Evolutionary conservation across 2,888 invertebrate species (phyloP), one percentile per base, ranked within the genome.

Genomic region (Margaritifera margaritifera): DNA sequence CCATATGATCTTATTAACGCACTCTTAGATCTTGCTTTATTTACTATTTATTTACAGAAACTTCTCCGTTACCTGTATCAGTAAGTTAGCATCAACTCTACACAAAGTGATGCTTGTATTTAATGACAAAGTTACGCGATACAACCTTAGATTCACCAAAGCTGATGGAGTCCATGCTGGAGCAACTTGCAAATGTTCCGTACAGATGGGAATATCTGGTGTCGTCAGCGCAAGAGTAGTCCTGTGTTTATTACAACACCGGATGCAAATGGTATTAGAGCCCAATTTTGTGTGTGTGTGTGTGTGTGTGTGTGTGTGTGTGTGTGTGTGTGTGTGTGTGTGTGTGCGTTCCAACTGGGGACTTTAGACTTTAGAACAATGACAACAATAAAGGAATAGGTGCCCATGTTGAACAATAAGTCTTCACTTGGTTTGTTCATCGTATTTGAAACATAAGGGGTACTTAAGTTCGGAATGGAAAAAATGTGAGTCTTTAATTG

Each of bases 171-270:
- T 82, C 6, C 64, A 71, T 25, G 70, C 77, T 15, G 78, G 79
- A 18, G 73, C 77, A 18, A 79, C 78, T 20, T 84, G 82, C 64
- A 71, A 71, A 19, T 84, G 84, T 64, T 63, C 68, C 19, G 69
- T 82, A 11, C 64, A 76, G 53, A 69, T 80, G 62, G 61, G n/a
- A 15, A 52, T 65, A 4, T 62, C 54, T 42, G 74, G 71, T 4
- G 71, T 66, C 25, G 68, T 74, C 20, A 82, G 82, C 59, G 78
- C 80, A 68, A 68, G 50, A 84, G 81, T 68, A 56, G 72, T 6
- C 78, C 79, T 8, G 72, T 71, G 19, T 74, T 70, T 50, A 66
- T 81, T 15, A 75, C 75, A 5, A 82, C 84, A 0, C 75, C 76
- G n/a, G 75, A 77, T 56, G 62, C 63, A 27, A 66, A 68, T 56